phyloP scores from a whole-genome alignment of 1,140 invertebrate genomes.

The Venturia canescens region DNA sequence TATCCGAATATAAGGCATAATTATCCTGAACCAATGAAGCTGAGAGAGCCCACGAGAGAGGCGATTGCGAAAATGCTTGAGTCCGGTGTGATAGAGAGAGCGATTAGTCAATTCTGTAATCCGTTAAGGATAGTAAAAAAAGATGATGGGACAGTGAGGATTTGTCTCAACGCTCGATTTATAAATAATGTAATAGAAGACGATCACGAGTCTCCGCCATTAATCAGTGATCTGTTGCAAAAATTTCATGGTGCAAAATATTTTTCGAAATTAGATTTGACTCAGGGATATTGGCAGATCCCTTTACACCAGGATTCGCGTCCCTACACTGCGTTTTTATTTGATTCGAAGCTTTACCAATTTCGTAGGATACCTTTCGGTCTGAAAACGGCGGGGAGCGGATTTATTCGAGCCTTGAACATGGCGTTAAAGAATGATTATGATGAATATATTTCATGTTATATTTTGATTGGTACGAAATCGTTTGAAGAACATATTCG shows the following conservation, averaged over 20 bases:
- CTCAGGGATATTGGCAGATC: conserved; percentile 40
- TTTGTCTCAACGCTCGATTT: conserved; percentile 37
- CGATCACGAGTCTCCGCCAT: conserved; percentile 39
- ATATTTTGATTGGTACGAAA: conserved; percentile 29
- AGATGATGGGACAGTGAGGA: conserved; percentile 14
- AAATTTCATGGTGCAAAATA: conserved; percentile 39
- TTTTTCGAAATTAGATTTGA: too few species aligned
- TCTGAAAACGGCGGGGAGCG: too few species aligned
- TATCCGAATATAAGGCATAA: conserved; percentile 1
- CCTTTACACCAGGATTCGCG: neutral
- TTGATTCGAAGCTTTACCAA: too few species aligned
- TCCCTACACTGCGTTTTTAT: conserved; percentile 38
- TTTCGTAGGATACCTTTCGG: too few species aligned
- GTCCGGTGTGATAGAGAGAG: conserved; percentile 29
- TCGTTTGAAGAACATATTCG: neutral
- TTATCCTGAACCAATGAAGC: neutral
- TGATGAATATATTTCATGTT: neutral
- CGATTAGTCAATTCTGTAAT: conserved; percentile 42
- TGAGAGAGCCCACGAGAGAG: neutral
- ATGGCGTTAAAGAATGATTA: conserved; percentile 28
- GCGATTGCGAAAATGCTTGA: conserved; percentile 28
- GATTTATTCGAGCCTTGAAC: conserved; percentile 22
- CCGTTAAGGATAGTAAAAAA: conserved; percentile 39
- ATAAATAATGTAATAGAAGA: conserved; percentile 30
- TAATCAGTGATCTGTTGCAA: conserved; percentile 22